Evolutionary conservation across 2,797 vertebrate genomes (phyloP), one percentile per base, ranked within the genome.

Genomic region (Thunnus albacares): DNA sequence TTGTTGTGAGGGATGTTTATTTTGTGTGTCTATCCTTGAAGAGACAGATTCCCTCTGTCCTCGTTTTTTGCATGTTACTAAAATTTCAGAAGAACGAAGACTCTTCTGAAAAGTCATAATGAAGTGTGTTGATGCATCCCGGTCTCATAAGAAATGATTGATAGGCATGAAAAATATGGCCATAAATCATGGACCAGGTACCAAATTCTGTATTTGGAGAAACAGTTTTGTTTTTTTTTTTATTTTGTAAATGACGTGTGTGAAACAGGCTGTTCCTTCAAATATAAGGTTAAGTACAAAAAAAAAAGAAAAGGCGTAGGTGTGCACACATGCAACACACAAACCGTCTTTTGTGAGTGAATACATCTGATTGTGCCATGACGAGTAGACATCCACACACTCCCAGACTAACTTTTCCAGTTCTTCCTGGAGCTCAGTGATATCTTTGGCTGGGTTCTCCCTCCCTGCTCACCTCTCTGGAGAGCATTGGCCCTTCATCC

Each of bases 401-500:
- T 70, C 75, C 60, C 75, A 68, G 64, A 76, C n/a, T 9, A 38
- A 67, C 55, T 75, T 81, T 77, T 75, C 61, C 76, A 66, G 41
- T 59, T 74, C 68, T 79, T 86, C 75, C 67, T 64, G 65, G 68
- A 84, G 62, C 53, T 84, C 70, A 30, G 49, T 89, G 83, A 91
- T 90, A 76, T 87, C 75, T 82, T 89, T 93, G 89, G 86, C 87
- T 59, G 49, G 55, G 20, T 66, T 81, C 41, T 80, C n/a, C 55
- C 33, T 65, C 78, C 51, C 47, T 30, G 22, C 60, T 76, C 5
- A 2, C 60, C 62, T 75, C 71, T 73, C 78, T 52, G 49, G 77
- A 79, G 83, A 83, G n/a, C 65, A 20, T 1, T 77, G 70, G 69
- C 53, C 83, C 63, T 72, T 71, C 15, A 9, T 69, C 62, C 53